Conservation (phyloP, 2,888 invertebrate species). For the Sturmia bella region DNA sequence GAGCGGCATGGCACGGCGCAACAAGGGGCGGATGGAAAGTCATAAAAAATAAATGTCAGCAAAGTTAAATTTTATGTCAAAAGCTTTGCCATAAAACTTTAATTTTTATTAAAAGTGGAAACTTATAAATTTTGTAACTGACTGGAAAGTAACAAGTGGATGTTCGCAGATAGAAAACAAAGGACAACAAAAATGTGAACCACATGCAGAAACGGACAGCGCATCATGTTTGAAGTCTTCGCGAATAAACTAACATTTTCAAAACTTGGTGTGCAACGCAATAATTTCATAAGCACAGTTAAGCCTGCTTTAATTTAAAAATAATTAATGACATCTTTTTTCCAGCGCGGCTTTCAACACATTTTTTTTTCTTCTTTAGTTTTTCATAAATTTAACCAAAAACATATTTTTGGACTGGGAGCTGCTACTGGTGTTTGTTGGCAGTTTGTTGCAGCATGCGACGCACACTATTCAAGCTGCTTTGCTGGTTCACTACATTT, state of each 20-base stretch:
- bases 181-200: too few relatives aligned
- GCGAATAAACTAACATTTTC: too few relatives aligned
- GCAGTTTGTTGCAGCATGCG: not conserved
- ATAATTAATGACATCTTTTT: conserved; percentile 13
- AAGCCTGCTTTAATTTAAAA: conserved; percentile 1
- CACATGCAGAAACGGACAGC: too few relatives aligned
- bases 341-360: conserved; percentile 20
- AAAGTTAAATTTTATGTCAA: conserved; percentile 7
- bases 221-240: too few relatives aligned
- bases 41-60: conserved; percentile 28
- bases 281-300: too few relatives aligned
- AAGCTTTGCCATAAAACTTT: not conserved
- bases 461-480: not conserved
- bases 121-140: too few relatives aligned
- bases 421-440: conserved; percentile 36
- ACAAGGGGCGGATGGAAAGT: not conserved
- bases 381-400: conserved; percentile 5
- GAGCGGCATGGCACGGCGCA: not conserved
- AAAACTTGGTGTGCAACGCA: too few relatives aligned
- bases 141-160: too few relatives aligned
- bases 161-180: too few relatives aligned
- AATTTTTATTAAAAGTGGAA: too few relatives aligned
- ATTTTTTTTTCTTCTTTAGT: not conserved
- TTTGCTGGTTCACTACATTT: not conserved
- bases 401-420: conserved; percentile 19